Conservation (phyloP, 2,888 invertebrate species). For the Nemurella pictetii region DNA sequence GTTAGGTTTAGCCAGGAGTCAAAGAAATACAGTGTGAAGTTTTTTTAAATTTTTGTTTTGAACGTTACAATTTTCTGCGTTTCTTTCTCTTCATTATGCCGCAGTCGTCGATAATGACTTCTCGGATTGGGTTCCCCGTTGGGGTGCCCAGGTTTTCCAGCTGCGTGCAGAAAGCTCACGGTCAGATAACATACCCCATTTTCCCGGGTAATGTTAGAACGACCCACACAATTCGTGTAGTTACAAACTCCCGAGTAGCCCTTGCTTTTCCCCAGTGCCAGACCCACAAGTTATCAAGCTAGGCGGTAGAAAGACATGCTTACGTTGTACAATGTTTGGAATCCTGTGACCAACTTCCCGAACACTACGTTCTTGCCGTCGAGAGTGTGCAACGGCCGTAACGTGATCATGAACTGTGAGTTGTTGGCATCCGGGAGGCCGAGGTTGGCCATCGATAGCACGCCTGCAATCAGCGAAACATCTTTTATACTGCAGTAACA, state of each 20-base stretch:
- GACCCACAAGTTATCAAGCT: too few relatives aligned
- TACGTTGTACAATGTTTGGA: conserved; percentile 45
- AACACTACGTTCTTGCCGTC: conserved; percentile 60
- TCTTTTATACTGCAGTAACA: too few relatives aligned
- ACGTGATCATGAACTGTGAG: conserved; percentile 63
- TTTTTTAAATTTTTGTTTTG: background rate
- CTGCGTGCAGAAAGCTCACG: conserved; percentile 11
- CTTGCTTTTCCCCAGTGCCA: too few relatives aligned
- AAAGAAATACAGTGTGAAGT: too few relatives aligned
- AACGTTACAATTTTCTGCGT: background rate
- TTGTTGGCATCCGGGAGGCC: conserved; percentile 53
- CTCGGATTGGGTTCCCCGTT: conserved; percentile 32
- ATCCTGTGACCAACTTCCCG: conserved; percentile 56
- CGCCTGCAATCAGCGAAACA: conserved; percentile 49
- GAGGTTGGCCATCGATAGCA: conserved; percentile 56
- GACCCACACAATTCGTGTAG: too few relatives aligned
- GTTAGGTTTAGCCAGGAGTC: too few relatives aligned
- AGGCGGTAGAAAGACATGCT: too few relatives aligned
- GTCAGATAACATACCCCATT: background rate
- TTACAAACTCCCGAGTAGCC: too few relatives aligned
- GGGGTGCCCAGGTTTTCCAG: conserved; percentile 38
- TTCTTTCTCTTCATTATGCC: conserved; percentile 11
- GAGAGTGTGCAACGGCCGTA: conserved; percentile 58
- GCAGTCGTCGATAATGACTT: conserved; percentile 36
- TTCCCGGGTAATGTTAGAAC: too few relatives aligned